These are phyloP conservation scores for Eufriesea mexicana DNA, from an alignment of 1,140 invertebrate species.

Conservation along the genomic window DNA sequence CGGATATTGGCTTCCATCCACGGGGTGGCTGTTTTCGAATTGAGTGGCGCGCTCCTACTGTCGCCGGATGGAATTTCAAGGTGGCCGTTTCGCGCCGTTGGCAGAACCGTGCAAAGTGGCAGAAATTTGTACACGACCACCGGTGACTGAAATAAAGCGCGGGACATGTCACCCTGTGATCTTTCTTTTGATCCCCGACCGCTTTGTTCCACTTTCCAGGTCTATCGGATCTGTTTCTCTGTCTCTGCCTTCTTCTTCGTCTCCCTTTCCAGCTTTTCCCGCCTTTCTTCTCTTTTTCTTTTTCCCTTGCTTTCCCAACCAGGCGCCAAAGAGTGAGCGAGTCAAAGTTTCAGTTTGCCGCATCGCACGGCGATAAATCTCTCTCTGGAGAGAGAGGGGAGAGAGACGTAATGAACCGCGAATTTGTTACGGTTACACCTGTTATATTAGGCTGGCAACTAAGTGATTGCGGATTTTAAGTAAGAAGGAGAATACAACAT, in stretches of 20 bases:
- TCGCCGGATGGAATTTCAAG: slow-evolving; percentile 15
- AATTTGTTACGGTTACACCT: slow-evolving; percentile 16
- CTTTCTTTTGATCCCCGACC: not conserved
- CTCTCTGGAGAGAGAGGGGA: not conserved
- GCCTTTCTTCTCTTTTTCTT: not conserved
- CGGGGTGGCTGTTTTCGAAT: slow-evolving; percentile 14
- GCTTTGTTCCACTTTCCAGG: slow-evolving; percentile 15
- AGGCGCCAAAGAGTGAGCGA: not conserved
- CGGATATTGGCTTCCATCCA: slow-evolving; percentile 15
- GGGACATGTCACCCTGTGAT: slow-evolving; percentile 3
- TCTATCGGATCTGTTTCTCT: slow-evolving; percentile 2
- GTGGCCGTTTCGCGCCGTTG: not conserved
- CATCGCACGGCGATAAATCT: not conserved
- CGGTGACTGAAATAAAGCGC: not conserved
- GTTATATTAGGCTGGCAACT: no score
- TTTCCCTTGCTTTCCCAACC: not conserved
- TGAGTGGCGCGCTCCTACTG: not conserved
- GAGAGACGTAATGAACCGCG: not conserved
- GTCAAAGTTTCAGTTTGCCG: slow-evolving; percentile 1
- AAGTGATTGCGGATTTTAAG: no score
- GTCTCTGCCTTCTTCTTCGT: not conserved
- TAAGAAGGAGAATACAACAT: no score
- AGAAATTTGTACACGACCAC: not conserved
- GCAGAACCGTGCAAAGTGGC: not conserved
- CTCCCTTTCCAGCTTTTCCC: not conserved